Conservation (phyloP, 2,113 vertebrate species). For the Rhipidura dahli region DNA sequence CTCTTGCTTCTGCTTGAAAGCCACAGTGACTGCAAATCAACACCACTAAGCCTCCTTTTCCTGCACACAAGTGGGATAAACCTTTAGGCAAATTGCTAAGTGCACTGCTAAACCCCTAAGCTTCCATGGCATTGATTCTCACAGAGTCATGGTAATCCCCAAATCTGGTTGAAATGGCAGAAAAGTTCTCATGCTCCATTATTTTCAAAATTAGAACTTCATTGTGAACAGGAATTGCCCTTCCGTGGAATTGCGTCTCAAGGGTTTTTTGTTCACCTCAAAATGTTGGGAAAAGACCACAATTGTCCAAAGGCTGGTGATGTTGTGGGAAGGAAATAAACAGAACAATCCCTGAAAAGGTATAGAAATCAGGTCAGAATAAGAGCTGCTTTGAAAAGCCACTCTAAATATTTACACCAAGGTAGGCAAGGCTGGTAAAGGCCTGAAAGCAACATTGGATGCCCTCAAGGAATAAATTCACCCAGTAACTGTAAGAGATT, state of each 20-base stretch:
- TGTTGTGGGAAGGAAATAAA: not conserved
- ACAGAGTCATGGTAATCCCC: not conserved
- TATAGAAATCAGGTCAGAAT: not conserved
- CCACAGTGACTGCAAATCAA: conserved; percentile 44
- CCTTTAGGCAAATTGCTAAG: conserved; percentile 33
- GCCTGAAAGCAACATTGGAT: not conserved
- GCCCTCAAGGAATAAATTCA: not conserved
- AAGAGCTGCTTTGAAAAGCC: not conserved
- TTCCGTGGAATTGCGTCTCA: not conserved
- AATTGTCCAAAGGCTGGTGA: not conserved
- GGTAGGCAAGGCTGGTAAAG: not conserved
- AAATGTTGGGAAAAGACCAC: not conserved
- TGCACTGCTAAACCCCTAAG: conserved; percentile 21
- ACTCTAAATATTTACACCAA: not conserved
- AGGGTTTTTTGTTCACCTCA: not conserved
- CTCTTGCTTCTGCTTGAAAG: conserved; percentile 25
- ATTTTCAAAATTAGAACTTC: not conserved
- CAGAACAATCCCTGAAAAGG: not conserved
- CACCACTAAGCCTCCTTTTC: conserved; percentile 28
- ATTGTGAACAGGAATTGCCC: not conserved
- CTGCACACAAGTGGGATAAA: conserved; percentile 34
- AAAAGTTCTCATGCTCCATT: not conserved
- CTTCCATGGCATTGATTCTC: conserved; percentile 4
- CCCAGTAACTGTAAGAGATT: not conserved
- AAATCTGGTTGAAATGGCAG: not conserved